Conservation (phyloP, 2,888 invertebrate species). For the Epicampocera succincta region DNA sequence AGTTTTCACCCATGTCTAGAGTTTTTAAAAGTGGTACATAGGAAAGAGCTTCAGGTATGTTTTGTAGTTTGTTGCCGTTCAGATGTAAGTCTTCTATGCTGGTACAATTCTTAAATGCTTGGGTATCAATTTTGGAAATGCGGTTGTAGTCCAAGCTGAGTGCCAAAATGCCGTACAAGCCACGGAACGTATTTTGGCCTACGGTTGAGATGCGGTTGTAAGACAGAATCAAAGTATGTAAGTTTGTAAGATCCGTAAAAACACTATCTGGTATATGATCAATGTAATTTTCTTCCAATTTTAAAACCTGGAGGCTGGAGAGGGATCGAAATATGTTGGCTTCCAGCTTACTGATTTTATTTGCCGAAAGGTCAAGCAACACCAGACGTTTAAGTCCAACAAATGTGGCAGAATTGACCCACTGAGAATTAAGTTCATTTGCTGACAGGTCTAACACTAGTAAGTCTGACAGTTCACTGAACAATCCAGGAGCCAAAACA, state of each 20-base stretch:
- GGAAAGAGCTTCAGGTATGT: constrained; percentile 90
- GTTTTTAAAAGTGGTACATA: constrained; percentile 92
- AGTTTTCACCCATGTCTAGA: constrained; percentile 95
- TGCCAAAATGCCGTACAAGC: constrained; percentile 91
- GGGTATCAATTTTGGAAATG: constrained; percentile 90
- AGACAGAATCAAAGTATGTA: constrained; percentile 93
- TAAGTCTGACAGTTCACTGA: constrained; percentile 90
- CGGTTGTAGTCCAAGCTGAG: constrained; percentile 93
- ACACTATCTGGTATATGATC: constrained; percentile 92
- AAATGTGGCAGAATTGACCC: constrained; percentile 93
- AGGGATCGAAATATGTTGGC: constrained; percentile 91
- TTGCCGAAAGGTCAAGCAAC: constrained; percentile 91
- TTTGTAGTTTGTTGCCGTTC: constrained; percentile 91
- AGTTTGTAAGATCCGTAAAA: constrained; percentile 93
- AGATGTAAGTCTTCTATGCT: constrained; percentile 94
- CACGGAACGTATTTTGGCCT: constrained; percentile 92
- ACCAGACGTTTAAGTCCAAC: constrained; percentile 93
- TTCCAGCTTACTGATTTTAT: constrained; percentile 91
- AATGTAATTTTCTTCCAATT: constrained; percentile 92
- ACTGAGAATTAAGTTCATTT: constrained; percentile 92
- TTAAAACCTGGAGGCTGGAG: constrained; percentile 91
- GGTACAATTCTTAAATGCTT: constrained; percentile 93
- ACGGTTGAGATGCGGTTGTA: constrained; percentile 92
- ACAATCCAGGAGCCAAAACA: constrained; percentile 91
- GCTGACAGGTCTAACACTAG: constrained; percentile 91